phyloP scores from a whole-genome alignment of 2,113 vertebrate species.

The Pluvianellus socialis region DNA sequence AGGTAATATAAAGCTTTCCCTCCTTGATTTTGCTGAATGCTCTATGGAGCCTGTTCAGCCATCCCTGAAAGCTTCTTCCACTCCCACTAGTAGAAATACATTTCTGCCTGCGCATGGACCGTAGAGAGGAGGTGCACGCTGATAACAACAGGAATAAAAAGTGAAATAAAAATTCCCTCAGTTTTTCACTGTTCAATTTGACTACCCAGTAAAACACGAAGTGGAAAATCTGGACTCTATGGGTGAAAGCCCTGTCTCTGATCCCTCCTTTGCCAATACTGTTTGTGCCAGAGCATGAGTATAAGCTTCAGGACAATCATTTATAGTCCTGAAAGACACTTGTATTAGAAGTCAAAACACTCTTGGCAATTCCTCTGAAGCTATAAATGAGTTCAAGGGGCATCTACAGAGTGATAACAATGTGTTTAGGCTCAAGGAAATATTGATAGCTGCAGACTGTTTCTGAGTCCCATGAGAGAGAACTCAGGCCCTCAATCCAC shows the following conservation, averaged over 20 bases:
- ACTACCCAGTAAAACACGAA: neutral
- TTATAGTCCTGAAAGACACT: neutral
- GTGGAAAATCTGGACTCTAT: neutral
- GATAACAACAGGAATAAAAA: neutral
- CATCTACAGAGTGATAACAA: neutral
- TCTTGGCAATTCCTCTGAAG: neutral
- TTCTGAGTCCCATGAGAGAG: neutral
- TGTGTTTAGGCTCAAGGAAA: neutral
- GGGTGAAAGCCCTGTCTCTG: neutral
- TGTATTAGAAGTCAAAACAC: neutral
- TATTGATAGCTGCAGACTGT: neutral
- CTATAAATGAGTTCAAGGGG: constrained; percentile 8
- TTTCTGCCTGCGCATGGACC: neutral
- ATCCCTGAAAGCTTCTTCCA: neutral
- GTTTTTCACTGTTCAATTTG: neutral
- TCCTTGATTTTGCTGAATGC: neutral
- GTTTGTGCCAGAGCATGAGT: neutral
- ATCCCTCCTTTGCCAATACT: neutral
- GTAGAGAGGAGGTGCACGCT: too few species aligned
- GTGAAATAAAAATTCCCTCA: neutral
- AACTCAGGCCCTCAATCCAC: neutral
- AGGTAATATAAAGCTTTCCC: neutral
- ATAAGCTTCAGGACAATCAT: neutral
- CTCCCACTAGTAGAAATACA: fast-evolving
- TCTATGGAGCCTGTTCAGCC: neutral